Percentiles rank a stretch among this genome's conserved stretches.
phyloP scores from a whole-genome alignment of 2,888 invertebrate species.

The Leptodirus hochenwartii region DNA sequence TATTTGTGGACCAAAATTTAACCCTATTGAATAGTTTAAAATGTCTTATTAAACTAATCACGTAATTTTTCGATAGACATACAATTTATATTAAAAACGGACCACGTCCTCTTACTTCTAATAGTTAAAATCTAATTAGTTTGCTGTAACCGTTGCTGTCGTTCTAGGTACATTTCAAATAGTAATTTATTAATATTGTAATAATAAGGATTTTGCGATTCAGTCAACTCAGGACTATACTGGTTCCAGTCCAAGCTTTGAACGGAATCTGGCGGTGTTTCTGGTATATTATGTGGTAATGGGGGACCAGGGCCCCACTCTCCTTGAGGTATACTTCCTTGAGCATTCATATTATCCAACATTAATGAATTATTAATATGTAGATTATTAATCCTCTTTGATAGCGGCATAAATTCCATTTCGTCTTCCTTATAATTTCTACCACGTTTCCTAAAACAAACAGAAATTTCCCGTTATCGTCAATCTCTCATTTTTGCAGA shows the following conservation, averaged over 20 bases:
- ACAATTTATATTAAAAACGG: too few species aligned
- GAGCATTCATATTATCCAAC: slow-evolving; percentile 16
- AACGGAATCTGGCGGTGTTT: slow-evolving; percentile 22
- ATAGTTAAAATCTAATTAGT: too few species aligned
- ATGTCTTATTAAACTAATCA: too few species aligned
- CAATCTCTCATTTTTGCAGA: too few species aligned
- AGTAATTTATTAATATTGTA: slow-evolving; percentile 71
- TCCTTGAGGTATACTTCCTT: slow-evolving; percentile 9
- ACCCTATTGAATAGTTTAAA: too few species aligned
- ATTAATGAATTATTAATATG: slow-evolving; percentile 47
- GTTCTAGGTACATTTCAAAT: slow-evolving; percentile 67
- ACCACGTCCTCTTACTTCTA: too few species aligned
- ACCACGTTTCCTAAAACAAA: slow-evolving; percentile 49
- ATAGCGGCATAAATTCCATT: slow-evolving; percentile 69
- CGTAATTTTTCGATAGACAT: too few species aligned
- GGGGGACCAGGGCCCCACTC: slow-evolving; percentile 24
- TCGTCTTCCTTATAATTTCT: slow-evolving; percentile 50
- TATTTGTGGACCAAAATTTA: too few species aligned
- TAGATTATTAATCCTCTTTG: slow-evolving; percentile 78
- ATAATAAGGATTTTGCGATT: slow-evolving; percentile 67
- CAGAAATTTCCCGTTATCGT: too few species aligned
- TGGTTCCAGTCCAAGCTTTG: slow-evolving; percentile 24
- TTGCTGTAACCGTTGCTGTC: slow-evolving; percentile 61
- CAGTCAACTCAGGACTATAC: slow-evolving; percentile 61
- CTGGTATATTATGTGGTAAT: slow-evolving; percentile 15